These are phyloP conservation scores for Drosophila lowei DNA, from an alignment of 1,140 invertebrate species.

Conservation along the genomic window DNA sequence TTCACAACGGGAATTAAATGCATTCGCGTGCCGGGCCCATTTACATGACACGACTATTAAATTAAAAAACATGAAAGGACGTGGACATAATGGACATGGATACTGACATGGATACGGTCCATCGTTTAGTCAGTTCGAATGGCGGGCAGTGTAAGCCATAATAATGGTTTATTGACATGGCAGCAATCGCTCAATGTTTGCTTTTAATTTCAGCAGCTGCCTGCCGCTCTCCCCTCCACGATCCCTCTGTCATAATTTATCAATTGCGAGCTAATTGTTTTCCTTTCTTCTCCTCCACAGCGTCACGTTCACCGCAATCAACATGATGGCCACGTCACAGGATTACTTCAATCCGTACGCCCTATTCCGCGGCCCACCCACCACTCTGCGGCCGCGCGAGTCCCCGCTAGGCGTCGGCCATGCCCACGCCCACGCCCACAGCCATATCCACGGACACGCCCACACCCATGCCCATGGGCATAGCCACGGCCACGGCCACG, in stretches of 20 bases:
- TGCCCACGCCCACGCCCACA: conserved; percentile 45
- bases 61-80: conserved; percentile 75
- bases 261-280: conserved; percentile 55
- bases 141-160: conserved; percentile 39
- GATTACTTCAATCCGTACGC: conserved; percentile 82
- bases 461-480: conserved; percentile 51
- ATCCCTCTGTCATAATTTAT: conserved; percentile 43
- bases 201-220: conserved; percentile 51
- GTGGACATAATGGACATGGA: conserved; percentile 1
- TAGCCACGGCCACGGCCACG: conserved; percentile 53
- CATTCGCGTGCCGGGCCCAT: conserved; percentile 65
- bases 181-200: conserved; percentile 52
- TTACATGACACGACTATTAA: conserved; percentile 81
- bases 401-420: conserved; percentile 71
- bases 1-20: conserved; percentile 73
- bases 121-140: conserved; percentile 71
- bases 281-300: conserved; percentile 29
- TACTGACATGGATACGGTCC: conserved; percentile 2
- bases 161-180: conserved; percentile 67
- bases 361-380: conserved; percentile 75
- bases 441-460: conserved; percentile 33
- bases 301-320: conserved; percentile 17
- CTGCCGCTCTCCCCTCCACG: no score
- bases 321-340: conserved; percentile 81
- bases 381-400: conserved; percentile 71